A percentile compares a stretch with the other conserved stretches of the same genome.
Conservation (phyloP, 2,888 invertebrate species). For the Argyresthia albistria region DNA sequence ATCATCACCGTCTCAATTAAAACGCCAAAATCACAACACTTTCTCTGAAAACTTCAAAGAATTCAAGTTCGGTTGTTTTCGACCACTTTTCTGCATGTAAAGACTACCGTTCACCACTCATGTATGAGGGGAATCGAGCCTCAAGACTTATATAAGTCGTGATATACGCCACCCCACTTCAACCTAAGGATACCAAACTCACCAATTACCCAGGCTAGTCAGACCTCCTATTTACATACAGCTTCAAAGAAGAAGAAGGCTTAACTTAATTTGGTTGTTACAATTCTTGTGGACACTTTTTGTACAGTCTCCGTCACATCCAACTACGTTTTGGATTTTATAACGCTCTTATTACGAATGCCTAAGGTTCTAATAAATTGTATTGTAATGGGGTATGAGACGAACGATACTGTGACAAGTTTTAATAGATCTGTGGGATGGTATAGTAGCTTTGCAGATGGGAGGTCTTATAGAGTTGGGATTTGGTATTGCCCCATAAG, state of each 20-base stretch:
- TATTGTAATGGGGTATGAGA: too few species aligned
- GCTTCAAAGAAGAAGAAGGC: not conserved
- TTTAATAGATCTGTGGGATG: too few species aligned
- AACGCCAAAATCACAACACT: not conserved
- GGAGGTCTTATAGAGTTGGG: not conserved
- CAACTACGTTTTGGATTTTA: too few species aligned
- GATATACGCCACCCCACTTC: slow-evolving; percentile 32
- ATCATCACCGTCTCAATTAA: not conserved
- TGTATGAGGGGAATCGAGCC: slow-evolving; percentile 26
- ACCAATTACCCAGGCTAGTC: not conserved
- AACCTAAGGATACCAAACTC: slow-evolving; percentile 14
- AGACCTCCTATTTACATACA: not conserved
- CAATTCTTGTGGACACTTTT: slow-evolving; percentile 1
- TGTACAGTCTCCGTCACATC: not conserved
- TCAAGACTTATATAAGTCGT: slow-evolving; percentile 43
- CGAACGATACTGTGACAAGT: too few species aligned
- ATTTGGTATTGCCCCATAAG: not conserved
- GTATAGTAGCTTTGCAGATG: too few species aligned
- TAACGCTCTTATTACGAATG: too few species aligned
- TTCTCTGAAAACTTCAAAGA: too few species aligned
- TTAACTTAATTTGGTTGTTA: not conserved
- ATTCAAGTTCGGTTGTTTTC: too few species aligned
- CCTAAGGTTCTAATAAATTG: too few species aligned
- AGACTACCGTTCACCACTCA: slow-evolving; percentile 24
- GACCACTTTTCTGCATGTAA: too few species aligned